A percentile compares a stretch with the other conserved stretches of the same genome.
These are phyloP conservation scores for Ciconia boyciana DNA, from an alignment of 2,113 vertebrate genomes.

Conservation along the genomic window DNA sequence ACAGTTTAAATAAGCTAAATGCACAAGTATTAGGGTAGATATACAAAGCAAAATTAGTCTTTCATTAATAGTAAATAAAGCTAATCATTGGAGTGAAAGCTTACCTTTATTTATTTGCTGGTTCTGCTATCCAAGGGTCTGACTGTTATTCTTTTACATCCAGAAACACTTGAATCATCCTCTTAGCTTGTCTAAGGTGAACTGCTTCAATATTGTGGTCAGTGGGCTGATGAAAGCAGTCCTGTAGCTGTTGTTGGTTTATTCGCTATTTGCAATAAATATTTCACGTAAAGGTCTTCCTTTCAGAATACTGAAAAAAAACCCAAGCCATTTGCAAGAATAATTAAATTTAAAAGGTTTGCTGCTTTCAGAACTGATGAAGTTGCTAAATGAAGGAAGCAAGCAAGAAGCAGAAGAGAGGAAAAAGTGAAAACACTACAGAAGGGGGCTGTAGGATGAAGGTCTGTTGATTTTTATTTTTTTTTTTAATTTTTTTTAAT, in stretches of 20 bases:
- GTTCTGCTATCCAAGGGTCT: neutral
- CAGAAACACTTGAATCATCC: neutral
- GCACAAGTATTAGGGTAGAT: neutral
- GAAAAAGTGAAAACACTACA: neutral
- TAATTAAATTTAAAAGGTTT: neutral
- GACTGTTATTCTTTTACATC: neutral
- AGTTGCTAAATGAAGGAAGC: neutral
- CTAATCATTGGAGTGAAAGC: neutral
- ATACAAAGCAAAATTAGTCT: neutral
- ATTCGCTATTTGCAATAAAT: neutral
- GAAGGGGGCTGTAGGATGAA: neutral
- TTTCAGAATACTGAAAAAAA: neutral
- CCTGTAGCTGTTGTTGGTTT: neutral
- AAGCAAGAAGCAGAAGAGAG: neutral
- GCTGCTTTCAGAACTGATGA: neutral
- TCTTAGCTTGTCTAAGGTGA: neutral
- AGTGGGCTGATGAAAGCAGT: neutral
- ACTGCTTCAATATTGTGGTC: neutral
- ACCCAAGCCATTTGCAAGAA: neutral
- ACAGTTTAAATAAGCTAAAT: neutral
- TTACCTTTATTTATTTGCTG: neutral
- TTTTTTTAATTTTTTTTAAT: neutral
- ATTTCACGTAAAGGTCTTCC: neutral
- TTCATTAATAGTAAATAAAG: neutral
- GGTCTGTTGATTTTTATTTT: neutral